Conservation (phyloP, 2,888 invertebrate genomes). For the Nymphalis c-album region DNA sequence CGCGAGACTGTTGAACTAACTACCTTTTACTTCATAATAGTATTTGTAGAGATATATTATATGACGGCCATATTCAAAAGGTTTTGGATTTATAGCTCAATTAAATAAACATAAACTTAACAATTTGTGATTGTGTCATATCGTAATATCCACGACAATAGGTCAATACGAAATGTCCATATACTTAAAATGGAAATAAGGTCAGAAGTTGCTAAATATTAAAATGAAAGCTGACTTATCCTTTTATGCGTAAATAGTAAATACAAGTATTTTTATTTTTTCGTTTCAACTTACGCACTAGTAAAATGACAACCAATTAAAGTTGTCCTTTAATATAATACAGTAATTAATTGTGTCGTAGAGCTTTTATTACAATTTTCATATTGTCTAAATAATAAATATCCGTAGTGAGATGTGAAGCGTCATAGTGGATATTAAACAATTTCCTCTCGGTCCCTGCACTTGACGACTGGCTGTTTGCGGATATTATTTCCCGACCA, state of each 20-base stretch:
- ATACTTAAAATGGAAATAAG: no score
- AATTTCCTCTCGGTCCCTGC: conserved; percentile 53
- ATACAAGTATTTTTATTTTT: no score
- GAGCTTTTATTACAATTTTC: not conserved
- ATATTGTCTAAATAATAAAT: not conserved
- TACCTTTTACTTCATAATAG: conserved; percentile 14
- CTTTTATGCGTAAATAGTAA: no score
- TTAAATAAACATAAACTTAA: not conserved
- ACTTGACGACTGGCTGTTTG: conserved; percentile 42
- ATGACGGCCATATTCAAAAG: not conserved
- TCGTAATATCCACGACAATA: no score
- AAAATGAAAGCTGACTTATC: no score
- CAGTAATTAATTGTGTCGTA: no score
- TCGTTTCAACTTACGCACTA: no score
- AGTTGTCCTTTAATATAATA: no score
- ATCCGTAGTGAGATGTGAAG: conserved; percentile 1
- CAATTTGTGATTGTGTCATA: not conserved
- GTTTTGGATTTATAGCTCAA: not conserved
- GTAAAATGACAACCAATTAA: no score
- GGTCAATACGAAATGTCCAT: no score
- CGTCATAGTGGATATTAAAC: conserved; percentile 45
- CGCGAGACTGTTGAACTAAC: conserved; percentile 61
- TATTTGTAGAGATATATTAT: not conserved
- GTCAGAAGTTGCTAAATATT: no score
- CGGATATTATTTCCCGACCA: conserved; percentile 51